phyloP scores from a whole-genome alignment of 2,797 vertebrate species.

The Sebastes diaconus region DNA sequence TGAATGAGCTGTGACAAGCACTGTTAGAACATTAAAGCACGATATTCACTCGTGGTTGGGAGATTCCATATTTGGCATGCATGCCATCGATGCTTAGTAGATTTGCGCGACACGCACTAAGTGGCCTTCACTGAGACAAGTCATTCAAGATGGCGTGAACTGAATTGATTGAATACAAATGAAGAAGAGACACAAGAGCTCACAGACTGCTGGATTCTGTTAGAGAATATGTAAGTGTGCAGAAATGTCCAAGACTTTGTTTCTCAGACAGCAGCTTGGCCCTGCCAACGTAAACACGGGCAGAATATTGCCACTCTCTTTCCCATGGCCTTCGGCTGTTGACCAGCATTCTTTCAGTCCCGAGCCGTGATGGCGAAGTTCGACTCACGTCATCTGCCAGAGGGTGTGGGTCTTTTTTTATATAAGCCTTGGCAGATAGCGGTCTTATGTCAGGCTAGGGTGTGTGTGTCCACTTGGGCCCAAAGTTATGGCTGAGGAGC shows the following conservation, averaged over 20 bases:
- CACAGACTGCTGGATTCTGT: not conserved
- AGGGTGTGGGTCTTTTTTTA: conserved; percentile 67
- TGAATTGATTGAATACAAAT: conserved; percentile 9
- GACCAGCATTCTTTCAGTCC: conserved; percentile 70
- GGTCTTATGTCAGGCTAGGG: conserved; percentile 70
- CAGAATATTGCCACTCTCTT: conserved; percentile 61
- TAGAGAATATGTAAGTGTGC: not conserved
- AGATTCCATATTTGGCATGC: conserved; percentile 8
- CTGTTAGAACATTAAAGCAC: conserved; percentile 23
- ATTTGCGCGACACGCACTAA: conserved; percentile 5
- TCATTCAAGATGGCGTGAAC: conserved; percentile 25
- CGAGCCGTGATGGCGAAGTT: conserved; percentile 54
- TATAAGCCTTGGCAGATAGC: conserved; percentile 66
- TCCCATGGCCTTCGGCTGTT: conserved; percentile 63
- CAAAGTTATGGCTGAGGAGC: conserved; percentile 42
- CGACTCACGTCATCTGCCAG: conserved; percentile 61
- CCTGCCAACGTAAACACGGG: conserved; percentile 70
- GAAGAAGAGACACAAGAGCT: not conserved
- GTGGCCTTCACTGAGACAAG: conserved; percentile 11
- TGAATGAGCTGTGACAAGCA: conserved; percentile 40
- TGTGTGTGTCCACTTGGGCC: conserved; percentile 67
- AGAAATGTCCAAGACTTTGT: conserved; percentile 26
- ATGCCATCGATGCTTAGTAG: not conserved
- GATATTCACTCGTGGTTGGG: conserved; percentile 8
- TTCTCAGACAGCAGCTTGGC: conserved; percentile 8